These are phyloP conservation scores for Microhierax caerulescens DNA, from an alignment of 2,797 vertebrate species.

Conservation along the genomic window DNA sequence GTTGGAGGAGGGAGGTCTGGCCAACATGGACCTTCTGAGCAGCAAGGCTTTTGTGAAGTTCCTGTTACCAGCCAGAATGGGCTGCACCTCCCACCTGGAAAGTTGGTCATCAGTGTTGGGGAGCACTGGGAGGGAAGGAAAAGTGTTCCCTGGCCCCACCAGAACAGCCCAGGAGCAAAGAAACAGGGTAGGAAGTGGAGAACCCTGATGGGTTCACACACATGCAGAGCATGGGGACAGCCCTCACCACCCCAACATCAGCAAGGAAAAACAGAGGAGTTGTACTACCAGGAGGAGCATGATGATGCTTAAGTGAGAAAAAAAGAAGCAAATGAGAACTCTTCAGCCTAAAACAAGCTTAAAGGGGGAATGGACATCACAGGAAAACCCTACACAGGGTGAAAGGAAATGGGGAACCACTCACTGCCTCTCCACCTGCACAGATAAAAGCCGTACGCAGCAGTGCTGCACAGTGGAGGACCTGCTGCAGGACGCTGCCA, in stretches of 20 bases:
- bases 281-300: background rate
- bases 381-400: background rate
- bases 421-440: background rate
- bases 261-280: fast-evolving
- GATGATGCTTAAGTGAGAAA: background rate
- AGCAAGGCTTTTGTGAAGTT: fast-evolving
- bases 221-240: fast-evolving
- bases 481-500: background rate
- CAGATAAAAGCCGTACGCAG: fast-evolving
- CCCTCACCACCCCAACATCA: fast-evolving
- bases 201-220: background rate
- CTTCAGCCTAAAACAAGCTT: background rate
- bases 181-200: background rate
- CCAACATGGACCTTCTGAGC: background rate
- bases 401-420: background rate
- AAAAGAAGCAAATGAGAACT: background rate
- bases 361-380: fast-evolving
- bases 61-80: fast-evolving
- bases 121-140: background rate
- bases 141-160: background rate
- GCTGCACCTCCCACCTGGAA: background rate
- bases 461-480: fast-evolving
- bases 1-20: background rate
- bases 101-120: fast-evolving
- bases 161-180: background rate